Evolutionary conservation across 2,888 invertebrate species (phyloP).

Genomic region (Noctua pronuba): DNA sequence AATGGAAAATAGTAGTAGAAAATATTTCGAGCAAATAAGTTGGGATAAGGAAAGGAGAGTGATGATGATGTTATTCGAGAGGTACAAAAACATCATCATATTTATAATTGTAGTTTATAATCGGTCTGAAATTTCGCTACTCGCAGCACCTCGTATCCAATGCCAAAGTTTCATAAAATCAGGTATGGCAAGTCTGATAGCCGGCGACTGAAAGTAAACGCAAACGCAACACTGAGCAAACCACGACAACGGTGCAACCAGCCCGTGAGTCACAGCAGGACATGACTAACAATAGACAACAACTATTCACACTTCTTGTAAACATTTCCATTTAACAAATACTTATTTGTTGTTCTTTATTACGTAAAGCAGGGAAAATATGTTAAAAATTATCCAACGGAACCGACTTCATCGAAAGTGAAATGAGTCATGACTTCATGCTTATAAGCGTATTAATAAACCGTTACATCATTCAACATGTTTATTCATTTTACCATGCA

Average conservation of each 20-base stretch:
- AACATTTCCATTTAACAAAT: conserved; percentile 8
- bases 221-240: conserved; percentile 21
- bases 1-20: neutral
- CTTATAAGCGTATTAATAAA: conserved; percentile 36
- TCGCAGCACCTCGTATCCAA: neutral
- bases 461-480: conserved; percentile 49
- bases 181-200: conserved; percentile 15
- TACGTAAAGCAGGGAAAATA: conserved; percentile 32
- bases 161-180: conserved; percentile 3
- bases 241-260: conserved; percentile 19
- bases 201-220: conserved; percentile 1
- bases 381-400: conserved; percentile 22
- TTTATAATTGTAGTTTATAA: conserved; percentile 1
- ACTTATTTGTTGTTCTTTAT: conserved; percentile 17
- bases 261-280: conserved; percentile 39
- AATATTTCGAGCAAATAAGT: neutral
- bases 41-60: neutral
- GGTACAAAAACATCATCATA: neutral
- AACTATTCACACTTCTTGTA: conserved; percentile 40
- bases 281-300: conserved; percentile 41
- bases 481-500: conserved; percentile 50
- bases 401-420: conserved; percentile 44
- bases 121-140: neutral
- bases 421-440: conserved; percentile 47
- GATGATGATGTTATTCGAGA: neutral